A percentile compares a stretch with the other conserved stretches of the same genome.
Conservation (phyloP, 2,797 vertebrate genomes). For the Poecilia wingei region DNA sequence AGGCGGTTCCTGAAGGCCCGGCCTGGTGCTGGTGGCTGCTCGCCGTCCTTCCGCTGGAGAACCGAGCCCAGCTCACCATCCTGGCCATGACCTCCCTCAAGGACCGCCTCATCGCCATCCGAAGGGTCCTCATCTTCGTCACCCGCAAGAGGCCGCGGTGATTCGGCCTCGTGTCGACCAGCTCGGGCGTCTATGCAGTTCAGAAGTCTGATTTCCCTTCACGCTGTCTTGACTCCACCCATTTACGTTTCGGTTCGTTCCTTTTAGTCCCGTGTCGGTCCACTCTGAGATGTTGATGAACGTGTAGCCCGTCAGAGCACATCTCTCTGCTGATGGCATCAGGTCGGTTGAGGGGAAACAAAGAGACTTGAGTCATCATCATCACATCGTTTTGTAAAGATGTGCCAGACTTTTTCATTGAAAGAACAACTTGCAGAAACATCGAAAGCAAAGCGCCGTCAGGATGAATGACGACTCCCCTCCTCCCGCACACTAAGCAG, state of each 20-base stretch:
- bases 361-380: no score
- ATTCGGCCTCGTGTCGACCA: conserved; percentile 35
- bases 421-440: conserved; percentile 31
- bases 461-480: conserved; percentile 6
- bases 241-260: neutral
- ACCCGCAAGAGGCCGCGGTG: conserved; percentile 88
- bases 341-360: neutral
- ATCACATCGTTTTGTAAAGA: neutral
- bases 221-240: neutral
- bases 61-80: conserved; percentile 91
- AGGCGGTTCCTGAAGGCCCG: conserved; percentile 89
- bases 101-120: conserved; percentile 89
- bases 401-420: neutral
- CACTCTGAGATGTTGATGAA: conserved; percentile 17
- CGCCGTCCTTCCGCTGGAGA: conserved; percentile 89
- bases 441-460: conserved; percentile 3
- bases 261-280: neutral
- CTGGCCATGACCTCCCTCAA: conserved; percentile 89
- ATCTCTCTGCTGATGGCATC: neutral
- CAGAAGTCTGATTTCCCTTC: conserved; percentile 5
- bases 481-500: neutral
- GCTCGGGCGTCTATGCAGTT: conserved; percentile 47
- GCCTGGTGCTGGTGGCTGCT: conserved; percentile 96
- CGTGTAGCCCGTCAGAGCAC: conserved; percentile 9
- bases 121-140: conserved; percentile 89